These are phyloP conservation scores for Aethina tumida DNA, from an alignment of 1,140 invertebrate genomes.

Conservation along the genomic window DNA sequence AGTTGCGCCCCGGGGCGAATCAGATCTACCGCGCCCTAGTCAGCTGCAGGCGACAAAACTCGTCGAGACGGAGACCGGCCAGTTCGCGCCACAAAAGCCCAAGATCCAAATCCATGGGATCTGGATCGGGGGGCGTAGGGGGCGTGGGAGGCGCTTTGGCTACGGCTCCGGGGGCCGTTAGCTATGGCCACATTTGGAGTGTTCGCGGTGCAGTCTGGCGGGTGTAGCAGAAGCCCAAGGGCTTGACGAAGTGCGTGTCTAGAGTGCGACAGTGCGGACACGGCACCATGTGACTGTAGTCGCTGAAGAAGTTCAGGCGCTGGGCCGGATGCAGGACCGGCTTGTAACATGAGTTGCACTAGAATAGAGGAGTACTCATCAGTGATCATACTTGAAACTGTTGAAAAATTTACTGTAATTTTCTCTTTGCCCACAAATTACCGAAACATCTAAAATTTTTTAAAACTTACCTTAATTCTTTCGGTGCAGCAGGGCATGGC, in stretches of 20 bases:
- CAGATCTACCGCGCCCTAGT: constrained; percentile 33
- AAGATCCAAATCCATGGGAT: constrained; percentile 30
- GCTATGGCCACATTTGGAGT: constrained; percentile 76
- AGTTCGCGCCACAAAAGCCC: constrained; percentile 35
- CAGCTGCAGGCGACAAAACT: constrained; percentile 35
- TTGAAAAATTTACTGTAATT: too few species aligned
- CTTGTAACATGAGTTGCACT: constrained; percentile 86
- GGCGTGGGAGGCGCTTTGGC: constrained; percentile 46
- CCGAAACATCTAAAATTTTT: too few species aligned
- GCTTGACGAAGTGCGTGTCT: constrained; percentile 92
- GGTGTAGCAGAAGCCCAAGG: constrained; percentile 67
- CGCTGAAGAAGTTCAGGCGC: constrained; percentile 85
- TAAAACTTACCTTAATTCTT: constrained; percentile 66
- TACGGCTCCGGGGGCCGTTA: constrained; percentile 36
- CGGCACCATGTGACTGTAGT: constrained; percentile 85
- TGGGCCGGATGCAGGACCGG: constrained; percentile 77
- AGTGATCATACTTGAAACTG: background rate
- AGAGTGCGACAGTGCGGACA: constrained; percentile 84
- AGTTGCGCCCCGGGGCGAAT: constrained; percentile 13
- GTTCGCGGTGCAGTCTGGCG: constrained; percentile 57
- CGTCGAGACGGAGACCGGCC: constrained; percentile 34
- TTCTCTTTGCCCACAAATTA: too few species aligned
- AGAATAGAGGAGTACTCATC: constrained; percentile 35
- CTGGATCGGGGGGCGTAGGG: constrained; percentile 18
- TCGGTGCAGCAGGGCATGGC: constrained; percentile 92